phyloP scores from a whole-genome alignment of 2,888 invertebrate genomes.

The Adelphocoris suturalis region DNA sequence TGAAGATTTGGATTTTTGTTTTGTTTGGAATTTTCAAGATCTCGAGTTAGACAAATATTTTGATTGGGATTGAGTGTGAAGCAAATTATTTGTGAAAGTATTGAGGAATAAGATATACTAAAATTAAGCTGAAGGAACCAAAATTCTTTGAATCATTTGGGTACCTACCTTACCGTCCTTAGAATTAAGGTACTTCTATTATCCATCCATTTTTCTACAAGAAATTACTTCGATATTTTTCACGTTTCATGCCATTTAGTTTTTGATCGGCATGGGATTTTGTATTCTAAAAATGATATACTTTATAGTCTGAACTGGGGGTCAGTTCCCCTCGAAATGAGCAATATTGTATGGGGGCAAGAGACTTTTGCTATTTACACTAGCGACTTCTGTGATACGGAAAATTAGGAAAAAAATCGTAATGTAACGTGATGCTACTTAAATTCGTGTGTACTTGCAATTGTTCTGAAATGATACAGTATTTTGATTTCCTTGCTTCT shows the following conservation, averaged over 20 bases:
- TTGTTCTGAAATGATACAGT: neutral
- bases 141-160: neutral
- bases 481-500: neutral
- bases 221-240: neutral
- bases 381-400: slow-evolving; percentile 23
- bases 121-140: neutral
- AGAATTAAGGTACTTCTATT: neutral
- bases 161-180: slow-evolving; percentile 1
- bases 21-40: neutral
- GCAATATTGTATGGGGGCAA: neutral
- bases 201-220: neutral
- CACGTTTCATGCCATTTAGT: neutral
- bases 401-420: neutral
- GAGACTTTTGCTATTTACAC: neutral
- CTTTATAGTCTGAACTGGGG: slow-evolving; percentile 1
- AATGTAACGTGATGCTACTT: neutral
- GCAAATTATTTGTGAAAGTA: neutral
- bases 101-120: neutral
- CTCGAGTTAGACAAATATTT: neutral
- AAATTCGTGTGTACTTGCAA: neutral
- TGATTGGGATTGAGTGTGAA: neutral
- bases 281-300: slow-evolving; percentile 2
- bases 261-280: neutral
- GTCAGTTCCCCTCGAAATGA: neutral
- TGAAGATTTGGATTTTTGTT: too few species aligned